Percentiles rank a stretch among this genome's conserved stretches.
Evolutionary conservation across 2,797 vertebrate genomes (phyloP).

Genomic region (Euphonia xanthogaster): DNA sequence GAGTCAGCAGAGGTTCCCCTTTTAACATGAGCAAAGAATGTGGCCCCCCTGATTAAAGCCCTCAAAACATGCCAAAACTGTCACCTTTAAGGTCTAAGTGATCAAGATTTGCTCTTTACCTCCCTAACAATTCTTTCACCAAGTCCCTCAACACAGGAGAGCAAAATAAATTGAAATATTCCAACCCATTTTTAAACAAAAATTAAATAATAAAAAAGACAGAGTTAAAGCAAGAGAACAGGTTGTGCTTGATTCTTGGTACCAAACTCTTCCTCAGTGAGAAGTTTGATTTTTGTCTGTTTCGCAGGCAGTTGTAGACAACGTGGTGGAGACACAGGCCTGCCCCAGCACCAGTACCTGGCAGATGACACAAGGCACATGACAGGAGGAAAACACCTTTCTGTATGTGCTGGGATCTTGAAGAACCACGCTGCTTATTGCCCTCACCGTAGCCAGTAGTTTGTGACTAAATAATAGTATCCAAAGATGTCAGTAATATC

Average conservation of each 20-base stretch:
- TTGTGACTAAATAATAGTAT: neutral
- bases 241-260: neutral
- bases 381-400: neutral
- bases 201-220: neutral
- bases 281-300: neutral
- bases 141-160: neutral
- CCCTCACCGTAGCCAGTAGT: neutral
- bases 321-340: fast-evolving
- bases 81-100: neutral
- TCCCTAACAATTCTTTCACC: neutral
- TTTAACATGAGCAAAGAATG: neutral
- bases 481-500: neutral
- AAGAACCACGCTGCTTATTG: neutral
- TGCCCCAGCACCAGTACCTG: neutral
- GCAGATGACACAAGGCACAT: neutral
- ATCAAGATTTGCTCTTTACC: neutral
- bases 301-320: neutral
- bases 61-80: neutral
- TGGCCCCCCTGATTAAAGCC: neutral
- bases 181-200: neutral
- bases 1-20: neutral
- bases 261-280: neutral
- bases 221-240: neutral
- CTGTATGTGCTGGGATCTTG: neutral
- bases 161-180: constrained; percentile 13